These are phyloP conservation scores for Halocynthia aurantium DNA, from an alignment of 23 tunicate species.

Conservation along the genomic window DNA sequence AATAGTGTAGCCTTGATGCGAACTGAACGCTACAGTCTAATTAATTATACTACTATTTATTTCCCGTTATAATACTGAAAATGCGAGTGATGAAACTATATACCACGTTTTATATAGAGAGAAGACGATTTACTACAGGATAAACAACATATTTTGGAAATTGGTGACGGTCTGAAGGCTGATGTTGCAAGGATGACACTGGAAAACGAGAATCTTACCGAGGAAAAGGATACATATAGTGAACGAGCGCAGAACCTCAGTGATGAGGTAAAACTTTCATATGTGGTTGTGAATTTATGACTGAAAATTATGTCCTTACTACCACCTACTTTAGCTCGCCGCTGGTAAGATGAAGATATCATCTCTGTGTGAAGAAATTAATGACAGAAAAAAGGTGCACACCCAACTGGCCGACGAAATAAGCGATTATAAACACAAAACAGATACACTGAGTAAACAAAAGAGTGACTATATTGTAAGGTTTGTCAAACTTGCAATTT, in stretches of 20 bases:
- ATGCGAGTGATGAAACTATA: too few relatives aligned
- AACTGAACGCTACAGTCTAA: too few relatives aligned
- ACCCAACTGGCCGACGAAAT: constrained; percentile 19
- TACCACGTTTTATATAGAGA: too few relatives aligned
- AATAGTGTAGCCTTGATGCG: too few relatives aligned
- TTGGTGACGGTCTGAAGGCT: constrained; percentile 1
- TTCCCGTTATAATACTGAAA: too few relatives aligned
- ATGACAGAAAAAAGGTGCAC: constrained; percentile 28
- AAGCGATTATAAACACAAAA: constrained; percentile 17
- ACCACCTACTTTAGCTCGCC: too few relatives aligned
- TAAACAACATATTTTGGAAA: constrained; percentile 28
- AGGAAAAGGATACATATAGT: neutral
- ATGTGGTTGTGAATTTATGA: neutral
- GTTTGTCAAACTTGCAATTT: too few relatives aligned
- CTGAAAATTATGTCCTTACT: constrained; percentile 1
- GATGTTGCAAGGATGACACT: constrained; percentile 8
- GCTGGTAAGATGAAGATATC: too few relatives aligned
- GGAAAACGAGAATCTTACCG: constrained; percentile 18
- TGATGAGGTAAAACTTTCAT: constrained; percentile 17
- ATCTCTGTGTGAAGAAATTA: constrained; percentile 14
- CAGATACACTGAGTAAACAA: constrained; percentile 32
- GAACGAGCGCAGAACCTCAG: constrained; percentile 4
- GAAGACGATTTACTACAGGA: neutral
- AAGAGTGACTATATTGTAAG: constrained; percentile 17
- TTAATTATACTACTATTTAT: too few relatives aligned